Evolutionary conservation across 37 sponge, comb jelly and placozoan genomes (phyloP), one percentile per base, ranked within the genome.

Genomic region (Theonella swinhoei): DNA sequence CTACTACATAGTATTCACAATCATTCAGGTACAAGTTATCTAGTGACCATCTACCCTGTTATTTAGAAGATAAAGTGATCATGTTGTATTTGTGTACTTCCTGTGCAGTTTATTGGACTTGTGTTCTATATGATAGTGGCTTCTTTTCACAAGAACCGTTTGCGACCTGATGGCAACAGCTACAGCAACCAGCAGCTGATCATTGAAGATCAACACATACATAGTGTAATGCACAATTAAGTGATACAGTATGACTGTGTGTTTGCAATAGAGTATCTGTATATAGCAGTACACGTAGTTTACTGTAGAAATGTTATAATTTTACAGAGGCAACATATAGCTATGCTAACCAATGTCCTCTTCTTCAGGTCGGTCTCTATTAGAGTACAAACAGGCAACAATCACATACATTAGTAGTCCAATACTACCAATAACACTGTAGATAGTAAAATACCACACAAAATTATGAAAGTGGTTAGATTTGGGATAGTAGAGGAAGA

Each of bases 321-420:
- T 47, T 7, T 47, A 47, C 54, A 47, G 14, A 47, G 7, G 14
- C 14, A 47, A 14, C 7, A 47, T 7, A 47, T 47, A 17, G 14
- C 11, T 47, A 17, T 14, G 14, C 11, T 14, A 14, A 47, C 7
- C 14, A 14, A 47, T 17, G 14, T 47, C 54, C 19, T 28, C 30
- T 47, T 47, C 54, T 47, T 47, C 54, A 7, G 72, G 72, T 38
- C 72, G 36, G n/a, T 38, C 23, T 68, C 81, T 66, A 32, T 80
- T 80, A 24, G 11, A 32, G 37, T 80, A 80, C 42, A 42, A 8
- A n/a, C 17, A 24, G 28, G 64, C 64, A 26, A 68, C 81, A 1
- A 80, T 78, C 40, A 38, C 66, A n/a, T 65, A 80, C 47, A 68
- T 39, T 23, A 68, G 3, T 25, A 80, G 24, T 2, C 81, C 81